Conservation (phyloP, 23 tunicate genomes). For the Trididemnum nubilum region DNA sequence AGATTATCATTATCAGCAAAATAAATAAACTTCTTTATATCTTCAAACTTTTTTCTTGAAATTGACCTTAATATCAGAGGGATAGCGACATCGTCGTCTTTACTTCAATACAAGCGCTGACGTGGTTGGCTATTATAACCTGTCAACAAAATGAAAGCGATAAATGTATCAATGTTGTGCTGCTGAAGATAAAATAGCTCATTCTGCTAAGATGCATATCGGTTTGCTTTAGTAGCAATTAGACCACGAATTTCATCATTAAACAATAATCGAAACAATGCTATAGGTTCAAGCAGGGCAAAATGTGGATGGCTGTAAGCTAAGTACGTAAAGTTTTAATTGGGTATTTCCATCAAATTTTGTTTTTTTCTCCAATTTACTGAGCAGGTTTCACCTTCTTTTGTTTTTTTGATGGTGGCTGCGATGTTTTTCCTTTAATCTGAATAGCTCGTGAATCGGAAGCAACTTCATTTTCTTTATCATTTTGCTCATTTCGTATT, state of each 20-base stretch:
- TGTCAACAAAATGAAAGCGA: slow-evolving; percentile 19
- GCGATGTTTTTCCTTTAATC: slow-evolving; percentile 2
- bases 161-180: slow-evolving; percentile 6
- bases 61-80: slow-evolving; percentile 17
- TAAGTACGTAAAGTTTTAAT: background rate
- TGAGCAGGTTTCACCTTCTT: background rate
- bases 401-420: slow-evolving; percentile 2
- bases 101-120: slow-evolving; percentile 26
- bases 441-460: slow-evolving; percentile 1
- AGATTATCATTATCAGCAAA: slow-evolving; percentile 21
- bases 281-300: slow-evolving; percentile 16
- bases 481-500: too few species aligned
- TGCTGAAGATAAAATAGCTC: background rate
- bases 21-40: slow-evolving; percentile 12
- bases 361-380: background rate
- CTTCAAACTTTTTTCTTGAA: slow-evolving; percentile 23
- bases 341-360: slow-evolving; percentile 15
- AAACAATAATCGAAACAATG: slow-evolving; percentile 19
- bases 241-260: slow-evolving; percentile 8
- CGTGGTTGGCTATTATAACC: slow-evolving; percentile 30
- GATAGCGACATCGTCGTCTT: slow-evolving; percentile 9
- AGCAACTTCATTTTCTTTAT: background rate
- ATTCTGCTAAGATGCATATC: slow-evolving; percentile 18
- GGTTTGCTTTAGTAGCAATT: background rate
- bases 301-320: slow-evolving; percentile 1